These are phyloP conservation scores for Unio delphinus DNA, from an alignment of 2,888 invertebrate species.

Conservation along the genomic window DNA sequence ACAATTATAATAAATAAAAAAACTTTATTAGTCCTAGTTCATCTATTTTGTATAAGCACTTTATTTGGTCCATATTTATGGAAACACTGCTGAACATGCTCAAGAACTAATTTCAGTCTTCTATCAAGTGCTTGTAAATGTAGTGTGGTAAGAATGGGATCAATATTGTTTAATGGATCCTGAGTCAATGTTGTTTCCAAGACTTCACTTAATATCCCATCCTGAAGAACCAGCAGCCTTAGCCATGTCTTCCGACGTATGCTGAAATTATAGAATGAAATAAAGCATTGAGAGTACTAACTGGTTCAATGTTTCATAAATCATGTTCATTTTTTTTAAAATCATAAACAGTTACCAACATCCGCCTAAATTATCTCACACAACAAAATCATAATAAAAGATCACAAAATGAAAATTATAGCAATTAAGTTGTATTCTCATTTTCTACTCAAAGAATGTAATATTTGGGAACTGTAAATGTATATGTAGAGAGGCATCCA, in stretches of 20 bases:
- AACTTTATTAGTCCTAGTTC: too few relatives aligned
- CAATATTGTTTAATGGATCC: conserved; percentile 57
- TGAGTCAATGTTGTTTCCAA: conserved; percentile 43
- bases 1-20: too few relatives aligned
- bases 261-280: conserved; percentile 38
- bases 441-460: too few relatives aligned
- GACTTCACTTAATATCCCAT: conserved; percentile 60
- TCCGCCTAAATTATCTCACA: background rate
- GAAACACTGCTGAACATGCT: conserved; percentile 51
- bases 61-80: conserved; percentile 10
- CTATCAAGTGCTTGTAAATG: conserved; percentile 66
- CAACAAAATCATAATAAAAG: too few relatives aligned
- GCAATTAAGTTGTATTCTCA: too few relatives aligned
- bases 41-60: conserved; percentile 3
- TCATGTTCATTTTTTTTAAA: background rate
- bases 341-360: background rate
- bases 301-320: background rate
- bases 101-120: conserved; percentile 50
- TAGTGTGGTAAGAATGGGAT: conserved; percentile 56
- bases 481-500: too few relatives aligned
- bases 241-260: conserved; percentile 60
- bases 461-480: too few relatives aligned
- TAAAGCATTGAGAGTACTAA: background rate
- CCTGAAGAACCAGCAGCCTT: conserved; percentile 50
- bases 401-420: too few relatives aligned